Percentiles rank a stretch among this genome's conserved stretches.
Conservation (phyloP, 2,113 vertebrate genomes). For the Amphilophus citrinellus region DNA sequence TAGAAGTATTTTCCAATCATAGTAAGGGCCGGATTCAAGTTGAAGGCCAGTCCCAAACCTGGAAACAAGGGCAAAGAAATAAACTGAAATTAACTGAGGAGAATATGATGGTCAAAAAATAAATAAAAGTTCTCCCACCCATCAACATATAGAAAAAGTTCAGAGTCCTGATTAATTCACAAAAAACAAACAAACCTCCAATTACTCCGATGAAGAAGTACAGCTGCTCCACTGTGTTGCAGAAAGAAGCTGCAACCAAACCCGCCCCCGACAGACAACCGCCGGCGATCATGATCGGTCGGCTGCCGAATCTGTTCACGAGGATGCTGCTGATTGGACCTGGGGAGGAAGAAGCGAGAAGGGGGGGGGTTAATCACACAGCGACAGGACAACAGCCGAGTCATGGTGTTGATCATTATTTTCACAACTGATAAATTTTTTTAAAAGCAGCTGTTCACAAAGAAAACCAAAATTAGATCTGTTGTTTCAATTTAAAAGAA, state of each 20-base stretch:
- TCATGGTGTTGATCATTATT: no score
- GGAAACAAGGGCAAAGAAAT: neutral
- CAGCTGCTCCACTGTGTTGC: conserved; percentile 89
- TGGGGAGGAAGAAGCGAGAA: conserved; percentile 4
- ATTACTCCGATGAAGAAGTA: conserved; percentile 95
- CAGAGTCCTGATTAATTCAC: fast-evolving
- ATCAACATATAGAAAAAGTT: neutral
- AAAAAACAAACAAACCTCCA: conserved; percentile 61
- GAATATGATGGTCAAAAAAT: neutral
- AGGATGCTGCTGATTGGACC: conserved; percentile 97
- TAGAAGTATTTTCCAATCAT: conserved; percentile 99
- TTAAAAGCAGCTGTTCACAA: no score
- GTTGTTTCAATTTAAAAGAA: no score
- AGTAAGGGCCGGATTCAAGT: conserved; percentile 95
- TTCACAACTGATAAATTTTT: no score
- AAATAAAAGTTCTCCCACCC: neutral
- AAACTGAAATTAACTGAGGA: neutral
- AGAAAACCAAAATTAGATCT: no score
- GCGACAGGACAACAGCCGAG: fast-evolving
- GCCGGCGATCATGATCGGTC: conserved; percentile 89
- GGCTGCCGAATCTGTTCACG: conserved; percentile 94
- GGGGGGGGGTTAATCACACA: neutral
- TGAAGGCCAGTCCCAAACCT: conserved; percentile 96
- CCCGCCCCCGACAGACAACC: conserved; percentile 88
- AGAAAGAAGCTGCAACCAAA: conserved; percentile 90